Evolutionary conservation across 64 coral and sea anemone species (phyloP), one percentile per base, ranked within the genome.

Genomic region (Catalaphyllia jardinei): DNA sequence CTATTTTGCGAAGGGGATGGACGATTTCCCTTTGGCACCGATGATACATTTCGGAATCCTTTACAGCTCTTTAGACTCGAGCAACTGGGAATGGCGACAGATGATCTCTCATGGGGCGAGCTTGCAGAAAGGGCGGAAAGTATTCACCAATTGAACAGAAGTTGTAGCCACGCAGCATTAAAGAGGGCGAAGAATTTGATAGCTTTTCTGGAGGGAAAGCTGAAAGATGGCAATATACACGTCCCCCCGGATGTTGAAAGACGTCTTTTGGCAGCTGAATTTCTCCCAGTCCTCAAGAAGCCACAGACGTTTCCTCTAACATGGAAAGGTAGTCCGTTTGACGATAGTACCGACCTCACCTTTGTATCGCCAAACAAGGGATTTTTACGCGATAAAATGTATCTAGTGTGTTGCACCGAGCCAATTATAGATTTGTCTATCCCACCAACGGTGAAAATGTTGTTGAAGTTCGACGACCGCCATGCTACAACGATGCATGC

Each of bases 201-300:
- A 57, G 16, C 74, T 9, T 88, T 95, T 20, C 86, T 90, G 9
- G 9, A 59, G 19, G 69, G 82, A 2, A 69, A 87, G 51, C 14
- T n/a, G 19, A 90, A 82, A 2, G 29, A 73, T 39, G 29, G 55
- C 27, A 27, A 12, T 67, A 73, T 51, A 82, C 0, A 73, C 9
- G 1, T 38, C 60, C 60, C 74, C 24, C 14, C 27, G 22, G 77
- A 12, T 69, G 50, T 74, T 35, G 13, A 71, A 25, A 46, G 29
- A 75, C 60, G 67, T 29, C 29, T 98, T 59, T 71, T 69, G 30
- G 22, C 61, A 80, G 65, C 87, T 29, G 31, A 67, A 62, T 91
- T 94, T 90, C 88, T 98, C 2, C 95, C 95, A 31, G 64, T 93
- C 13, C 71, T 93, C 35, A n/a, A 65, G 35, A 98, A 85, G 67